Evolutionary conservation across 2,888 invertebrate species (phyloP).

Genomic region (Agrenia bidenticulata): DNA sequence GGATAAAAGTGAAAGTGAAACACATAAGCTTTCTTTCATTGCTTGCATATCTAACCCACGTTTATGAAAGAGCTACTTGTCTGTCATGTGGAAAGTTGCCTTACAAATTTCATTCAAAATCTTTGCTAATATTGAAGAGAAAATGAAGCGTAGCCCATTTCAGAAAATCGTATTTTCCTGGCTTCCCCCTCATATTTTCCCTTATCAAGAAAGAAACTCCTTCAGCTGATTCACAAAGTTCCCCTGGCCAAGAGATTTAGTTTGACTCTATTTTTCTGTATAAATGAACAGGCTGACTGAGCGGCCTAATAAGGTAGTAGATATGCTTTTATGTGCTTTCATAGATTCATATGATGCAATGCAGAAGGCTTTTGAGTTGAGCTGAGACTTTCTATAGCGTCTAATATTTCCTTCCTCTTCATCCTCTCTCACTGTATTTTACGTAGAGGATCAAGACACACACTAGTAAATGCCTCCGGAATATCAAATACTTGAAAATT

Average conservation of each 20-base stretch:
- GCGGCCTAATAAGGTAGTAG: too few relatives aligned
- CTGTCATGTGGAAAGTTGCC: not conserved
- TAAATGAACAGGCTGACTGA: too few relatives aligned
- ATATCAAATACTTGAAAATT: conserved; percentile 10
- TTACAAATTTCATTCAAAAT: conserved; percentile 28
- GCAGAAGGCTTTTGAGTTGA: too few relatives aligned
- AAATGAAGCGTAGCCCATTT: conserved; percentile 45
- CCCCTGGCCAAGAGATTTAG: not conserved
- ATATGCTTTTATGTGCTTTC: too few relatives aligned
- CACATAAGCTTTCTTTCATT: conserved; percentile 21
- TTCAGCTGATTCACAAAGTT: conserved; percentile 14
- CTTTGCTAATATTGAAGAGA: conserved; percentile 35
- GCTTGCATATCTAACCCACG: not conserved
- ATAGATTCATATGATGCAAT: too few relatives aligned
- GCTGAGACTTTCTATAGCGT: too few relatives aligned
- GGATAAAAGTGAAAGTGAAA: conserved; percentile 1
- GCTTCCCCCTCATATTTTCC: not conserved
- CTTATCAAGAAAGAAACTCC: conserved; percentile 8
- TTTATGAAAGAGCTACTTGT: too few relatives aligned
- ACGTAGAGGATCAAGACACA: not conserved
- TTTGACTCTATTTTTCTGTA: too few relatives aligned
- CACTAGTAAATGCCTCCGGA: conserved; percentile 12
- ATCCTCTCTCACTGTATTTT: too few relatives aligned
- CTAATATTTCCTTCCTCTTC: too few relatives aligned
- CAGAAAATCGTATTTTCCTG: conserved; percentile 42